Percentiles rank a stretch among this genome's conserved stretches.
Evolutionary conservation across 2,113 vertebrate genomes (phyloP).

Genomic region (Excalfactoria chinensis): DNA sequence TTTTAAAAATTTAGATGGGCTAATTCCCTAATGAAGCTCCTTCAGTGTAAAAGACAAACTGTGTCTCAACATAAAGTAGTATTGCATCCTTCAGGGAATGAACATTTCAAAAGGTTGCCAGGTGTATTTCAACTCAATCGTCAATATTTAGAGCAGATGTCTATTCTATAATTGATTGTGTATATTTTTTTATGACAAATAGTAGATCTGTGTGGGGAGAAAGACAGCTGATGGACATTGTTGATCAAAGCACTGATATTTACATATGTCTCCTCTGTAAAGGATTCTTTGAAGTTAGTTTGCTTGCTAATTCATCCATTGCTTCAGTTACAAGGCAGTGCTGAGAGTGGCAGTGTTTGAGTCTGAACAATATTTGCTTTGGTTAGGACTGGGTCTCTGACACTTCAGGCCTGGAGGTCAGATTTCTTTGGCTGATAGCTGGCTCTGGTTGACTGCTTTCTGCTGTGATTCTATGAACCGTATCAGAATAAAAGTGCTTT

Average conservation of each 20-base stretch:
- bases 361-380: not conserved
- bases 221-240: constrained; percentile 13
- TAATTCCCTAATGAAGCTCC: not conserved
- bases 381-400: not conserved
- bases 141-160: constrained; percentile 16
- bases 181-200: not conserved
- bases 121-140: constrained; percentile 28
- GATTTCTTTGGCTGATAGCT: not conserved
- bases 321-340: not conserved
- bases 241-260: constrained; percentile 49
- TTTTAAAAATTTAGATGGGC: not conserved
- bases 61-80: not conserved
- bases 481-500: not conserved
- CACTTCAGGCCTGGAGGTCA: not conserved
- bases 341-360: not conserved
- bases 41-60: constrained; percentile 4
- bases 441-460: constrained; percentile 6
- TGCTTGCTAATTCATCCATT: not conserved
- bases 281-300: not conserved
- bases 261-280: constrained; percentile 1
- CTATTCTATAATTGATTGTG: constrained; percentile 19
- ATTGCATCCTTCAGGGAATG: not conserved
- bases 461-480: not conserved
- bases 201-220: not conserved
- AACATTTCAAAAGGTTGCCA: constrained; percentile 23